These are phyloP conservation scores for Alviniconcha marisindica DNA, from an alignment of 1,140 invertebrate species.

Conservation along the genomic window DNA sequence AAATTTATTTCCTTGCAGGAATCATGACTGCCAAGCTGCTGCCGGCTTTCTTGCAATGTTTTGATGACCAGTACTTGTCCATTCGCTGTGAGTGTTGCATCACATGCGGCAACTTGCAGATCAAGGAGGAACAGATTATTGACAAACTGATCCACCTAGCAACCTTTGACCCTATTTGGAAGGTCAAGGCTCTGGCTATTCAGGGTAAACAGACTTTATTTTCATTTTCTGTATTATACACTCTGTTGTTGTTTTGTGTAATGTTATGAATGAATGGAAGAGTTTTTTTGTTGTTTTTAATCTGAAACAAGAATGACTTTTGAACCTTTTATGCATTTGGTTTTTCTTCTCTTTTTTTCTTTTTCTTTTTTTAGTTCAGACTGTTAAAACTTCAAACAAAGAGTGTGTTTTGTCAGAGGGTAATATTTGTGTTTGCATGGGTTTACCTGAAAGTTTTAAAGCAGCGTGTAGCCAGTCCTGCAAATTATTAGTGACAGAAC, in stretches of 20 bases:
- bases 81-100: slow-evolving; percentile 72
- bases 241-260: too few species aligned
- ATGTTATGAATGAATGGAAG: background rate
- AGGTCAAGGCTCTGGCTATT: slow-evolving; percentile 75
- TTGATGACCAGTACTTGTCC: slow-evolving; percentile 73
- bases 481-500: too few species aligned
- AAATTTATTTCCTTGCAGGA: slow-evolving; percentile 56
- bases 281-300: background rate
- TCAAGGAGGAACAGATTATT: slow-evolving; percentile 69
- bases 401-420: too few species aligned
- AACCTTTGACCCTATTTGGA: slow-evolving; percentile 74
- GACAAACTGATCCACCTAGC: slow-evolving; percentile 70
- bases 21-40: slow-evolving; percentile 76
- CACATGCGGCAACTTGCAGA: slow-evolving; percentile 69
- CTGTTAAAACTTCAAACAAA: too few species aligned
- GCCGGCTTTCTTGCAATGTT: slow-evolving; percentile 72
- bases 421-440: too few species aligned
- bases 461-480: too few species aligned
- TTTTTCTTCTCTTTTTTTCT: too few species aligned
- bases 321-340: background rate
- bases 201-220: too few species aligned
- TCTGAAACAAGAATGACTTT: too few species aligned
- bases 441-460: too few species aligned
- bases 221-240: too few species aligned
- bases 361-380: too few species aligned